Evolutionary conservation across 64 coral and sea anemone genomes (phyloP), one percentile per base, ranked within the genome.

Genomic region (Actinia tenebrosa): DNA sequence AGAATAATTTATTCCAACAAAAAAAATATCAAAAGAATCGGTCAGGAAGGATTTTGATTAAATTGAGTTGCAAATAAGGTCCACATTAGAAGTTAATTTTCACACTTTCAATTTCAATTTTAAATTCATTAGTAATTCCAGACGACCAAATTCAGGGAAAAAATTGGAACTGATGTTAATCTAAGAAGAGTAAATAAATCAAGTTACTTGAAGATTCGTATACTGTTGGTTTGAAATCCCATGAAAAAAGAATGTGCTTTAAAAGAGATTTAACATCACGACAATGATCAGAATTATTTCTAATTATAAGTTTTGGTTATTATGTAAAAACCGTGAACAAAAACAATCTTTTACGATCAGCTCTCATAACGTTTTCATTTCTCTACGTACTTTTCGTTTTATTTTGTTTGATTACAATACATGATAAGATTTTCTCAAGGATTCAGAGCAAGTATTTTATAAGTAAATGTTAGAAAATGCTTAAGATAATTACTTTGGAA

Each of bases 51-150:
- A 75, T 75, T 75, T 42, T 42, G 25, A 75, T 30, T 75, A 15
- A 75, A 2, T 14, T 14, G 10, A 15, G 3, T 37, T 23, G 64
- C 23, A 75, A 75, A 75, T 75, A 8, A 75, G 27, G 22, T 75
- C 69, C 5, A 69, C 64, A 69, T 10, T 66, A 75, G 69, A n/a
- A 66, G 69, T 75, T 75, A 75, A 75, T 75, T 75, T 30, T 27
- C 5, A 30, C 26, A 27, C 7, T 75, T 26, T 18, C n/a, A 43
- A 5, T 75, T 42, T 75, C 42, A 30, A 30, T 75, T 11, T 8
- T 42, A 42, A 10, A 75, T 75, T 72, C 25, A 42, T 72, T 72
- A 13, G n/a, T 42, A 75, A 75, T 15, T 42, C 10, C 69, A 75
- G 69, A 42, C 23, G 69, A 42, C 6, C 26, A 75, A 75, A 30